These are phyloP conservation scores for Eustalomyia histrio DNA, from an alignment of 2,888 invertebrate genomes.

Conservation along the genomic window DNA sequence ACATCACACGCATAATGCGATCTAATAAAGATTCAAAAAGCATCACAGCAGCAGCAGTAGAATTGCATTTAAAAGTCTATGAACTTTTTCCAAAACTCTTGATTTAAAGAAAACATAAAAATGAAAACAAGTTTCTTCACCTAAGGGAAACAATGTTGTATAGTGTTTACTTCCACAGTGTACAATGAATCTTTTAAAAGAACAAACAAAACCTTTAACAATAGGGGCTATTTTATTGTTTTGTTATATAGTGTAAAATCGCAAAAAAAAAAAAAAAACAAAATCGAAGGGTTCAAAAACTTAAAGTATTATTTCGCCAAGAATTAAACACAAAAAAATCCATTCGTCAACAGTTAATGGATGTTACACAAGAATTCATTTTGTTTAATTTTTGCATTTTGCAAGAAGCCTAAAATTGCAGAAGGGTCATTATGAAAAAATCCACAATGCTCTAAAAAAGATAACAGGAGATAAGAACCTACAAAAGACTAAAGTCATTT, in stretches of 20 bases:
- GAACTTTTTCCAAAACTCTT: constrained; percentile 50
- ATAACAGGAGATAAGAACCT: constrained; percentile 45
- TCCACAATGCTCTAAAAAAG: constrained; percentile 34
- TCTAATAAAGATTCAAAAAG: constrained; percentile 58
- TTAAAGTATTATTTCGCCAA: constrained; percentile 49
- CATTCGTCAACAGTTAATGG: constrained; percentile 24
- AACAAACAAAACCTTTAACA: constrained; percentile 40
- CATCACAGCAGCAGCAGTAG: constrained; percentile 13
- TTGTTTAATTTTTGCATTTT: constrained; percentile 20
- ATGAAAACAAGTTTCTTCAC: constrained; percentile 61
- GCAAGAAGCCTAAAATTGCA: constrained; percentile 22
- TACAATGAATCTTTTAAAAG: constrained; percentile 31
- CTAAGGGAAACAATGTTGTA: constrained; percentile 33
- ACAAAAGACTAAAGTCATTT: constrained; percentile 63
- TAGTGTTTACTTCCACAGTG: constrained; percentile 21
- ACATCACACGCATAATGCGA: constrained; percentile 63
- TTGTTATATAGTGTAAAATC: constrained; percentile 49
- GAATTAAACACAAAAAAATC: constrained; percentile 43
- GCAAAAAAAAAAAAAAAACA: constrained; percentile 4
- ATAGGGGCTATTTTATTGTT: constrained; percentile 20
- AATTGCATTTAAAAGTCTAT: constrained; percentile 53
- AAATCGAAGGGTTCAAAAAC: constrained; percentile 25
- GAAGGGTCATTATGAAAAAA: constrained; percentile 50
- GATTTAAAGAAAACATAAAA: constrained; percentile 35
- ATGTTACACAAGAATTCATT: constrained; percentile 27